Percentiles rank a stretch among this genome's conserved stretches.
Evolutionary conservation across 2,888 invertebrate species (phyloP).

Genomic region (Gisinianus flammeolus): DNA sequence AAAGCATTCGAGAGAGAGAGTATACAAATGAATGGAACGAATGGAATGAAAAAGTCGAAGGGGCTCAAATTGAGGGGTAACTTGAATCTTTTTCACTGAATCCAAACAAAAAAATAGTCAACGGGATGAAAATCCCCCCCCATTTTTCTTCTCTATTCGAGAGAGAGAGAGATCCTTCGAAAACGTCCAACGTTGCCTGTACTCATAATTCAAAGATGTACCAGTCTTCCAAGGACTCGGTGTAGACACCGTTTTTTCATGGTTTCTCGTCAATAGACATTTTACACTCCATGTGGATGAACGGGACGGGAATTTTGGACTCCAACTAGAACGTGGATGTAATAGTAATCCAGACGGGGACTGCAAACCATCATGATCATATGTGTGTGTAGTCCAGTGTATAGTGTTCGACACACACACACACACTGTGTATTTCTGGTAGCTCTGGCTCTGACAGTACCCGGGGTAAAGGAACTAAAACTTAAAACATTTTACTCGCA

Average conservation of each 20-base stretch:
- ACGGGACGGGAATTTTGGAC: not conserved
- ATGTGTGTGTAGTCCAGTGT: no score
- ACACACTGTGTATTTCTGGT: no score
- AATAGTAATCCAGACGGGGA: not conserved
- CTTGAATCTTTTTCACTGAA: slow-evolving; percentile 30
- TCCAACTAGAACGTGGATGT: not conserved
- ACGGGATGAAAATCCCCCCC: slow-evolving; percentile 25
- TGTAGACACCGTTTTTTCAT: slow-evolving; percentile 5
- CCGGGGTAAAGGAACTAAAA: no score
- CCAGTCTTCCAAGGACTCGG: slow-evolving; percentile 11
- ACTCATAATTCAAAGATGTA: slow-evolving; percentile 7
- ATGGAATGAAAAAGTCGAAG: slow-evolving; percentile 38
- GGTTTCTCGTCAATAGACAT: slow-evolving; percentile 18
- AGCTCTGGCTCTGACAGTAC: no score
- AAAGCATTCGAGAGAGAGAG: slow-evolving; percentile 18
- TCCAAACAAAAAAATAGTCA: slow-evolving; percentile 25
- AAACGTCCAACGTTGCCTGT: not conserved
- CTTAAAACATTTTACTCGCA: no score
- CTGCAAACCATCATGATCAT: not conserved
- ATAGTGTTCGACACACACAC: no score
- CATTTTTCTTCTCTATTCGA: slow-evolving; percentile 21
- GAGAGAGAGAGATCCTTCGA: not conserved
- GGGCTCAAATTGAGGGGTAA: slow-evolving; percentile 22
- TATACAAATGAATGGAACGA: slow-evolving; percentile 28
- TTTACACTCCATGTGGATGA: not conserved